Evolutionary conservation across 2,888 invertebrate genomes (phyloP), one percentile per base, ranked within the genome.

Genomic region (Pterobdella sp.): DNA sequence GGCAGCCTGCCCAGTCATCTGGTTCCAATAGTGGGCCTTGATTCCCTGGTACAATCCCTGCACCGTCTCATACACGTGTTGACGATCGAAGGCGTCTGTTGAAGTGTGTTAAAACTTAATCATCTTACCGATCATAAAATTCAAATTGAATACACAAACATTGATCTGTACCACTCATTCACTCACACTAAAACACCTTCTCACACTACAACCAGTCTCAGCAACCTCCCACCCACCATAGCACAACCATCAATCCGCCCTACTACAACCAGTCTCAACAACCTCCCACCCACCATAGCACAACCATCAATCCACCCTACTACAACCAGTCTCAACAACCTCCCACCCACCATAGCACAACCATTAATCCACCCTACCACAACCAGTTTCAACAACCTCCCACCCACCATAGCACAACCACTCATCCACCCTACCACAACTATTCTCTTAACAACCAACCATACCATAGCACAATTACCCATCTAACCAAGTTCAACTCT

Each of bases 1-100:
- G 3, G 92, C 92, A 4, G 95, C 94, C 85, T 98, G 96, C 88
- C 94, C 92, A 81, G 91, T 72, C 56, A 77, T 49, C 73, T 78
- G 77, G 60, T 74, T 75, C 31, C 72, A 75, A 72, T 76, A 78
- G 68, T 78, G 78, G 10, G 74, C 69, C 29, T 71, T 52, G 14
- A 78, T 72, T n/a, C 74, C 66, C 49, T 78, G 76, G 2, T 75
- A 52, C n/a, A 78, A 73, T 65, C 77, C 77, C 31, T 75, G 75
- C 49, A 76, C 69, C 18, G 78, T 78, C 70, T 77, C 78, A 72
- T 78, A 78, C 32, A 74, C 72, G 64, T 78, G 77, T 10, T 64
- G 29, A 35, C 73, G 73, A 22, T 70, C 74, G 73, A 76, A 77
- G 1, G 78, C 74, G 65, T 77, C 84, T 83, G 79, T 26, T 78